Percentiles rank a stretch among this genome's conserved stretches.
Conservation (phyloP, 2,888 invertebrate species). For the Andrena praecox region DNA sequence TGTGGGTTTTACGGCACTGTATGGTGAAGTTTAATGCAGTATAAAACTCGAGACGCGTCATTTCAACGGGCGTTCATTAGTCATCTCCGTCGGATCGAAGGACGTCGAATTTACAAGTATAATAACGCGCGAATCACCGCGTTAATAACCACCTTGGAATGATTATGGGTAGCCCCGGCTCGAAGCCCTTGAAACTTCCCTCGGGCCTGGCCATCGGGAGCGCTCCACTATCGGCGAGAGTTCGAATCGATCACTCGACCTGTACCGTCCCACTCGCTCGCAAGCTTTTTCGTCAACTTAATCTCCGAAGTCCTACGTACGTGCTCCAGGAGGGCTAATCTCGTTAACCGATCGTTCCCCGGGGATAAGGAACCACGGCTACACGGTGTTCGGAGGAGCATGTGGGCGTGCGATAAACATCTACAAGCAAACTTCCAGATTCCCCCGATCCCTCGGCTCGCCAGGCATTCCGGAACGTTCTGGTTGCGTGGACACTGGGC, state of each 20-base stretch:
- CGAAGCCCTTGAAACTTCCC: slow-evolving; percentile 20
- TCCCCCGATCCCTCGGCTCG: slow-evolving; percentile 24
- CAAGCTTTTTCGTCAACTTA: slow-evolving; percentile 42
- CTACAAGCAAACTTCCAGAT: slow-evolving; percentile 63
- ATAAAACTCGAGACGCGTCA: slow-evolving; percentile 65
- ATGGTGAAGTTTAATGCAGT: slow-evolving; percentile 66
- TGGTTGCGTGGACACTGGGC: slow-evolving; percentile 28
- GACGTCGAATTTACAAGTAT: slow-evolving; percentile 60
- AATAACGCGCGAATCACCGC: slow-evolving; percentile 45
- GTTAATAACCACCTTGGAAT: slow-evolving; percentile 25
- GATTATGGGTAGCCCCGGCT: slow-evolving; percentile 21
- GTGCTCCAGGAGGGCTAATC: slow-evolving; percentile 40
- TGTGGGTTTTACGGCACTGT: slow-evolving; percentile 46
- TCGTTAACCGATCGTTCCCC: slow-evolving; percentile 59
- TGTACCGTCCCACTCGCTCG: slow-evolving; percentile 5
- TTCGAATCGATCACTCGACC: slow-evolving; percentile 13
- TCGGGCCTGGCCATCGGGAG: not conserved
- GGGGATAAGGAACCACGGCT: slow-evolving; percentile 52
- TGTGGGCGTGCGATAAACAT: slow-evolving; percentile 65
- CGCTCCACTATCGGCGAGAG: not conserved
- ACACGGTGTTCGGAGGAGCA: slow-evolving; percentile 45
- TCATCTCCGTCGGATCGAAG: slow-evolving; percentile 60
- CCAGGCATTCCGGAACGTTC: slow-evolving; percentile 25
- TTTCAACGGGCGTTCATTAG: slow-evolving; percentile 61
- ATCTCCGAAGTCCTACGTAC: slow-evolving; percentile 32